A percentile compares a stretch with the other conserved stretches of the same genome.
Conservation (phyloP, 2,888 invertebrate genomes). For the Thymelicus lineola region DNA sequence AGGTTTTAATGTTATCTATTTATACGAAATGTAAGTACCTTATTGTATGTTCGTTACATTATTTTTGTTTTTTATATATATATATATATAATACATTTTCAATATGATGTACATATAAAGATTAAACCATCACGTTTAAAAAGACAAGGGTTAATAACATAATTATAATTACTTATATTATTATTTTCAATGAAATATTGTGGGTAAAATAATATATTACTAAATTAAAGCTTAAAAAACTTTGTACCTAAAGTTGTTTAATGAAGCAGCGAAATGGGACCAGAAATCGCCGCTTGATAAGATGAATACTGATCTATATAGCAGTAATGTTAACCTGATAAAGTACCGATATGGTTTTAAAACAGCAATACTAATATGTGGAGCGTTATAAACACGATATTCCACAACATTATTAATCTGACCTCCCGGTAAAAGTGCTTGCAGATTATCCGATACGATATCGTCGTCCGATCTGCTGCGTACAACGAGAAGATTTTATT, state of each 20-base stretch:
- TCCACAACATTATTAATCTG: slow-evolving; percentile 2
- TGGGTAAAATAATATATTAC: not conserved
- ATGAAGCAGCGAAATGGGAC: not conserved
- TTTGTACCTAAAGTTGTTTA: not conserved
- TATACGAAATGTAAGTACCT: too few species aligned
- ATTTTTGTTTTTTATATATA: too few species aligned
- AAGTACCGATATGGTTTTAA: not conserved
- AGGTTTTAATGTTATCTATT: too few species aligned
- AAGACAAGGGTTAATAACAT: too few species aligned
- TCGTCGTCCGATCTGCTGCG: not conserved
- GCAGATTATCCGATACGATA: not conserved
- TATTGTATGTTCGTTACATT: too few species aligned
- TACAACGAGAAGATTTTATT: too few species aligned
- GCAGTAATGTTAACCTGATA: not conserved
- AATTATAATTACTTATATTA: too few species aligned
- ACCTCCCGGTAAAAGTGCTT: not conserved
- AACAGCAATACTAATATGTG: not conserved
- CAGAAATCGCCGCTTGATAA: not conserved
- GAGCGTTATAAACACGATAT: slow-evolving; percentile 6
- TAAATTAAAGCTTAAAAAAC: too few species aligned
- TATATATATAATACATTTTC: too few species aligned
- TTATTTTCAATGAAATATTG: too few species aligned
- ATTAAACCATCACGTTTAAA: too few species aligned
- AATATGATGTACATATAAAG: too few species aligned
- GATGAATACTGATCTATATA: not conserved